A percentile compares a stretch with the other conserved stretches of the same genome.
These are phyloP conservation scores for Solea senegalensis DNA, from an alignment of 2,113 vertebrate species.

Conservation along the genomic window DNA sequence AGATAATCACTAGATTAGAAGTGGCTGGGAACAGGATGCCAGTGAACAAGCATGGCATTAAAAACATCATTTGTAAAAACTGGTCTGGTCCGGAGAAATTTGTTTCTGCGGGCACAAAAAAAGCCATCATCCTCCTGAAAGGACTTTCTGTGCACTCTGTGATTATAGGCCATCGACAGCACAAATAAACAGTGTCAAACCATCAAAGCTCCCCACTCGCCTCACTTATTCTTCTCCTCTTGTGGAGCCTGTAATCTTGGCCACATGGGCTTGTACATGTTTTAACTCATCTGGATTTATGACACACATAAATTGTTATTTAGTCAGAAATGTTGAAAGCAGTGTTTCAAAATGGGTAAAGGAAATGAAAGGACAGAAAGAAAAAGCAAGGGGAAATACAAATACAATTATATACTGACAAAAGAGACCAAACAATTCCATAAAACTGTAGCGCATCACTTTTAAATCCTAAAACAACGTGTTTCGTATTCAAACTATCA, in stretches of 20 bases:
- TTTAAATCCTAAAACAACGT: too few relatives aligned
- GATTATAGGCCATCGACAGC: conserved; percentile 43
- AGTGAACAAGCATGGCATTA: conserved; percentile 9
- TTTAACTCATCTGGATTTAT: too few relatives aligned
- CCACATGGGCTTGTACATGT: neutral
- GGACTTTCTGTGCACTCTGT: conserved; percentile 21
- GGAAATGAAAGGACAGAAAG: too few relatives aligned
- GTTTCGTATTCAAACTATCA: too few relatives aligned
- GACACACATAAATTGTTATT: too few relatives aligned
- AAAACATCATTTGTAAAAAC: neutral
- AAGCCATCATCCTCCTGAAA: conserved; percentile 23
- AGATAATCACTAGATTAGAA: conserved; percentile 54
- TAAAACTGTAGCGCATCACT: too few relatives aligned
- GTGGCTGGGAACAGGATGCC: conserved; percentile 16
- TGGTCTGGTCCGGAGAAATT: conserved; percentile 16
- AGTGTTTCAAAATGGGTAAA: too few relatives aligned
- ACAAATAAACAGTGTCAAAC: conserved; percentile 58
- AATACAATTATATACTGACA: too few relatives aligned
- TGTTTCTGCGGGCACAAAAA: conserved; percentile 17
- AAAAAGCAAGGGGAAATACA: too few relatives aligned
- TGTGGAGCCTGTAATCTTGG: conserved; percentile 22
- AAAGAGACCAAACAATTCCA: too few relatives aligned
- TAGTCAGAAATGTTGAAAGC: too few relatives aligned
- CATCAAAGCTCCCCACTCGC: conserved; percentile 17
- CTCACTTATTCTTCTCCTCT: conserved; percentile 2